These are phyloP conservation scores for Stratiolaelaps scimitus DNA, from an alignment of 1,140 invertebrate genomes.

Conservation along the genomic window DNA sequence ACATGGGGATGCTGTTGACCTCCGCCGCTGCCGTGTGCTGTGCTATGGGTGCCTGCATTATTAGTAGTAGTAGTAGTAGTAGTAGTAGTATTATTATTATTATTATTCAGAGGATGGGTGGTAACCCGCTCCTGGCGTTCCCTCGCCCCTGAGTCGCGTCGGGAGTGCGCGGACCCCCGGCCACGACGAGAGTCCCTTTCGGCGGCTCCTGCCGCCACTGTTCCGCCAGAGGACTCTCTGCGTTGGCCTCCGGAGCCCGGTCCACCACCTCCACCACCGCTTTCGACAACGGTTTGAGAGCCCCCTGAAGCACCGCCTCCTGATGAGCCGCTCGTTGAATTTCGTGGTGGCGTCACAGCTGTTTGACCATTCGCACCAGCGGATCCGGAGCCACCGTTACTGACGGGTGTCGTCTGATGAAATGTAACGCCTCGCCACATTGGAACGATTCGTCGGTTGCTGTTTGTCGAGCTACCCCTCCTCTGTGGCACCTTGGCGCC, in stretches of 20 bases:
- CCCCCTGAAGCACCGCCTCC: not conserved
- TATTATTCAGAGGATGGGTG: not conserved
- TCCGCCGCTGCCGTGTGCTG: not conserved
- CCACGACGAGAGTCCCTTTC: slow-evolving; percentile 21
- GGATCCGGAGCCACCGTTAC: no score
- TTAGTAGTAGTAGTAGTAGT: no score
- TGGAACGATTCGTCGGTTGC: slow-evolving; percentile 17
- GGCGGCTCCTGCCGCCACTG: not conserved
- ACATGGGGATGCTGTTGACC: not conserved
- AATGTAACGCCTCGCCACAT: slow-evolving; percentile 26
- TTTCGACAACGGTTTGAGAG: not conserved
- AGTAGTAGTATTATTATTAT: no score
- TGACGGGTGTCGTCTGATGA: not conserved
- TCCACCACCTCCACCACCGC: not conserved
- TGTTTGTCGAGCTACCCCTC: slow-evolving; percentile 20
- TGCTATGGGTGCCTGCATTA: not conserved
- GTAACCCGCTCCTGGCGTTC: slow-evolving; percentile 11
- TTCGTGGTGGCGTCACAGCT: slow-evolving; percentile 6
- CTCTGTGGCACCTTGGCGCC: slow-evolving; percentile 24
- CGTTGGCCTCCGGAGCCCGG: not conserved
- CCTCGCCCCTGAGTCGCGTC: slow-evolving; percentile 10
- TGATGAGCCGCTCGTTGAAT: not conserved
- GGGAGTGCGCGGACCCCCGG: slow-evolving; percentile 15
- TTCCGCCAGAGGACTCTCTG: slow-evolving; percentile 4
- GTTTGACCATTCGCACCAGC: no score